Evolutionary conservation across 2,888 invertebrate species (phyloP), one percentile per base, ranked within the genome.

Genomic region (Drosophila monieri): DNA sequence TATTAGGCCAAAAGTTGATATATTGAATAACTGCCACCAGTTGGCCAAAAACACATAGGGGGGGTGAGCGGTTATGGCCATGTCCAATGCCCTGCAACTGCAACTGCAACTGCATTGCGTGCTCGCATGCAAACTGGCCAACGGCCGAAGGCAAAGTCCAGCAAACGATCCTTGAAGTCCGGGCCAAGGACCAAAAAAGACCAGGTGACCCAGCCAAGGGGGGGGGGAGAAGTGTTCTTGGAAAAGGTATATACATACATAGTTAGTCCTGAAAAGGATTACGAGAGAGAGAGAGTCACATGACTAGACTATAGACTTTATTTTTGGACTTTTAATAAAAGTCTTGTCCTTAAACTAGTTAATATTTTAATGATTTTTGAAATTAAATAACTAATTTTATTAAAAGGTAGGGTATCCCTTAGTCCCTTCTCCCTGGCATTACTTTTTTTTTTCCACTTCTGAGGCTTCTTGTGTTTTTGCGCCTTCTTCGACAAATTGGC

Each of bases 1-100:
- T 89, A 90, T 89, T 89, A 81, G 89, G 89, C 88, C 88, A 88
- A 83, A 86, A 89, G 89, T 81, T 87, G 86, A 84, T 77, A 75
- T 77, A 78, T 78, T 78, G 79, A 78, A 76, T 86, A 78, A 78
- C 64, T 57, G 70, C 62, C 64, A 53, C 59, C 58, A 73, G 68
- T 70, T 71, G 71, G 76, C 78, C 78, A 72, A 71, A 56, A 54
- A 58, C 52, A n/a, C 43, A 30, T 41, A 8, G 64, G 32, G 0
- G 56, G 51, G 55, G 56, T 52, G 58, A 15, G 25, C 49, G 61
- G 61, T 56, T 76, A 57, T 65, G 74, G 46, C 71, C 74, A 73
- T 67, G 72, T 74, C 37, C 60, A 46, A 10, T 10, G 41, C 21
- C 41, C 54, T 56, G 54, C 66, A 23, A 56, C 15, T n/a, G 55